These are phyloP conservation scores for Sus scrofa DNA, from an alignment of 2,113 vertebrate species.

Conservation along the genomic window T2T-Sscrofa CM000820.6:87261001-87261500, in stretches of 20 bases:
- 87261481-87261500: background rate
- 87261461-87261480: background rate
- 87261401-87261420: background rate
- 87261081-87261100: background rate
- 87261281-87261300: background rate
- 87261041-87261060: background rate
- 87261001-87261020: background rate
- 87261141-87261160: background rate
- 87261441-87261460: background rate
- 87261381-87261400: background rate
- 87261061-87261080: slow-evolving; percentile 6
- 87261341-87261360: background rate
- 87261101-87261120: background rate
- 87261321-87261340: background rate
- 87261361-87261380: background rate
- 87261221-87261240: background rate
- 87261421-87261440: background rate
- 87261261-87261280: background rate
- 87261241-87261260: background rate
- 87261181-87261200: background rate
- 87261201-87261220: background rate
- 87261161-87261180: background rate
- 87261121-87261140: background rate
- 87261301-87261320: background rate
- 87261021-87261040: background rate